These are phyloP conservation scores for Pterois miles DNA, from an alignment of 2,797 vertebrate genomes.

Conservation along the genomic window DNA sequence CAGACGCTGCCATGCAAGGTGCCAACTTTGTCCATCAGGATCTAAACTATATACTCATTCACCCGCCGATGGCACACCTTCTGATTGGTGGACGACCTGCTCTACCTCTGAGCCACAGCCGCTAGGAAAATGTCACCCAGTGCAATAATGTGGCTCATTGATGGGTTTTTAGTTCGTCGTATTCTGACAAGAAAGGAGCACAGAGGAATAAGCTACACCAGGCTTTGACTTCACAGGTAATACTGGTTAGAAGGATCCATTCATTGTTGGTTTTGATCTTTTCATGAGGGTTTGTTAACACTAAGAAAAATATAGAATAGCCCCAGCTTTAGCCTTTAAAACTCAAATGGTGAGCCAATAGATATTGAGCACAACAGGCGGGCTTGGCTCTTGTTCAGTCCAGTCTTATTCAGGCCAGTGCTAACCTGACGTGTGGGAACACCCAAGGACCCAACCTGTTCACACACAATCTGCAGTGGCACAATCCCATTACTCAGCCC, in stretches of 20 bases:
- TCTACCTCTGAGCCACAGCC: no score
- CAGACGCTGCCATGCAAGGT: no score
- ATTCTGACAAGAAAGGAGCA: background rate
- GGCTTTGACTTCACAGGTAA: background rate
- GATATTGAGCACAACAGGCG: conserved; percentile 43
- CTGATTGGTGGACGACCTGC: no score
- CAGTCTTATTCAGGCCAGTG: conserved; percentile 51
- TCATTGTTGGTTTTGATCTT: conserved; percentile 14
- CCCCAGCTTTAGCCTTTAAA: conserved; percentile 7
- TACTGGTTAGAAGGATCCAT: background rate
- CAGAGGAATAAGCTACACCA: background rate
- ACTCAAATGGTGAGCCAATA: conserved; percentile 9
- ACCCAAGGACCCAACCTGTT: conserved; percentile 79
- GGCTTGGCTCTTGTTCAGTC: conserved; percentile 39
- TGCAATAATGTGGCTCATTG: background rate
- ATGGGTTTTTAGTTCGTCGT: background rate
- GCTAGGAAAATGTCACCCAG: background rate
- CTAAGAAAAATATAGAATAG: conserved; percentile 8
- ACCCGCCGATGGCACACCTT: no score
- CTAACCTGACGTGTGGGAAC: conserved; percentile 72
- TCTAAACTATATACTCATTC: no score
- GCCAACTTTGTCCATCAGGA: no score
- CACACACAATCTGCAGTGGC: conserved; percentile 78
- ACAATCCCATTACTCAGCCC: conserved; percentile 82
- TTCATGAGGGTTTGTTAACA: conserved; percentile 5